Evolutionary conservation across 2,113 vertebrate genomes (phyloP).

Genomic region (Microcebus griseorufus): DNA sequence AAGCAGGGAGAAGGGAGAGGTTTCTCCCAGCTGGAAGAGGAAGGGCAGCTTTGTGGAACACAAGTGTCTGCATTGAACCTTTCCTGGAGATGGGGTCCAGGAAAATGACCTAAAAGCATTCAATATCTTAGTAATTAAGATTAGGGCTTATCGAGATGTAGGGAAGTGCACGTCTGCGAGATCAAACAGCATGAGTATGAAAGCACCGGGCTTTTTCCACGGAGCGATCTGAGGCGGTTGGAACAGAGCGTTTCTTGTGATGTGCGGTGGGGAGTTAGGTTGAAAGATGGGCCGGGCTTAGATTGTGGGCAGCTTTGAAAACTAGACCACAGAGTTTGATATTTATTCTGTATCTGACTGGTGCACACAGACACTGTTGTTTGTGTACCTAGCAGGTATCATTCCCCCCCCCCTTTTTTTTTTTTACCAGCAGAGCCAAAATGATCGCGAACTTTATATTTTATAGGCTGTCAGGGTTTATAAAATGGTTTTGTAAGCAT

Average conservation of each 20-base stretch:
- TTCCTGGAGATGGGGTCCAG: not conserved
- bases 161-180: not conserved
- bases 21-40: not conserved
- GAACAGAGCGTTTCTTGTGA: rapidly evolving
- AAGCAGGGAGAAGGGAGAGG: not conserved
- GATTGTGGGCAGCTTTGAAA: not conserved
- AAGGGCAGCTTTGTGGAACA: not conserved
- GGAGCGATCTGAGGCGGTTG: no score
- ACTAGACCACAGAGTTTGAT: not conserved
- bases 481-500: not conserved
- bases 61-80: not conserved
- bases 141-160: not conserved
- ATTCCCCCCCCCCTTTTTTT: not conserved
- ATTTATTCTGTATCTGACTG: not conserved
- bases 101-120: not conserved
- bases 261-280: not conserved
- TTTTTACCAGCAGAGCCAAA: not conserved
- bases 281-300: not conserved
- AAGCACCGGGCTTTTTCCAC: not conserved
- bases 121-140: not conserved
- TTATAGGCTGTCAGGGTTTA: not conserved
- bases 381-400: not conserved
- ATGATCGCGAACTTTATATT: not conserved
- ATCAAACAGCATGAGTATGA: not conserved
- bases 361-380: not conserved